These are phyloP conservation scores for Hypanus sabinus DNA, from an alignment of 2,113 vertebrate genomes.

Conservation along the genomic window DNA sequence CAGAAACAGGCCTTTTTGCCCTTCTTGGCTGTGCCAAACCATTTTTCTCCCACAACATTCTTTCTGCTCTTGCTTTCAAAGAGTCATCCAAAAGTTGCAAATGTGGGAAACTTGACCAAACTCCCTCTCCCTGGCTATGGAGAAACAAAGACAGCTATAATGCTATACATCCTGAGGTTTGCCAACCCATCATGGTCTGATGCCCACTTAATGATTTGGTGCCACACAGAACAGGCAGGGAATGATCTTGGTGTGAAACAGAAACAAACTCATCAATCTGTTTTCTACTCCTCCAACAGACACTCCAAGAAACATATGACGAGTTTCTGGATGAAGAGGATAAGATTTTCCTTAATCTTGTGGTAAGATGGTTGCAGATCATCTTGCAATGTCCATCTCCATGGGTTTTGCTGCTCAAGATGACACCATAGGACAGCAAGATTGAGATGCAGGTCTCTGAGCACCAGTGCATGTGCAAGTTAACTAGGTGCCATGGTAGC, in stretches of 20 bases:
- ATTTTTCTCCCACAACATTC: background rate
- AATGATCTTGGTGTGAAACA: background rate
- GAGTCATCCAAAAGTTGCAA: background rate
- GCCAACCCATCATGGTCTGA: background rate
- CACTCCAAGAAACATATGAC: slow-evolving; percentile 51
- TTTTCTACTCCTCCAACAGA: slow-evolving; percentile 43
- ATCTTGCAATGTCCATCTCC: background rate
- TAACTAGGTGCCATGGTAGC: background rate
- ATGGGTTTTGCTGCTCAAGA: background rate
- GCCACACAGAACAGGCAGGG: background rate
- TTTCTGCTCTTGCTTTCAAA: background rate
- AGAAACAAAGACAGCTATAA: background rate
- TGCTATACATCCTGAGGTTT: background rate
- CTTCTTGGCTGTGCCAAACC: too few species aligned
- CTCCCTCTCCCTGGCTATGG: background rate
- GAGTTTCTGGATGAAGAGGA: slow-evolving; percentile 56
- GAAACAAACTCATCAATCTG: background rate
- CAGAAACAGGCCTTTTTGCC: too few species aligned
- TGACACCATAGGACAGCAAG: background rate
- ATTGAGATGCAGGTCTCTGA: background rate
- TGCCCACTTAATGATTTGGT: background rate
- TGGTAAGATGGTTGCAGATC: slow-evolving; percentile 46
- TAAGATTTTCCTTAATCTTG: slow-evolving; percentile 52
- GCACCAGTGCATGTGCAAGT: background rate
- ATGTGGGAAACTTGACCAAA: background rate